These are phyloP conservation scores for Cygnus buccinator DNA, from an alignment of 2,113 vertebrate species.

Conservation along the genomic window DNA sequence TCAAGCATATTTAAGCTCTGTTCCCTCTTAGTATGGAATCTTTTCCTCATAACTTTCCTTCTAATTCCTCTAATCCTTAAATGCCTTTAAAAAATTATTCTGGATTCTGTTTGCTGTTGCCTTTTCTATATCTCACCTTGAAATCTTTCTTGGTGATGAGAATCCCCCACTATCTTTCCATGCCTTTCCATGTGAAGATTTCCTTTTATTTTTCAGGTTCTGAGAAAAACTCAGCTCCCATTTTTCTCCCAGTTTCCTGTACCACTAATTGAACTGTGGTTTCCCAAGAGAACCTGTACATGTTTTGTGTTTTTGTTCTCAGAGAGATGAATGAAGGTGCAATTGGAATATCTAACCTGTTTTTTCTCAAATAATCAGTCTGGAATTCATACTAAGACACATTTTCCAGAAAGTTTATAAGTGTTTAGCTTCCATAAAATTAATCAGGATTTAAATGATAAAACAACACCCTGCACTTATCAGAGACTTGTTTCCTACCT, in stretches of 20 bases:
- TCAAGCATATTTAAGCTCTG: background rate
- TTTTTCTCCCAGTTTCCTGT: background rate
- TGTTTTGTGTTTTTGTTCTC: background rate
- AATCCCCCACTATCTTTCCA: accelerated
- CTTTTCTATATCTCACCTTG: background rate
- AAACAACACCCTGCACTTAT: background rate
- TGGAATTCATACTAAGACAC: background rate
- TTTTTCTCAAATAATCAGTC: background rate
- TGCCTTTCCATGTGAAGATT: background rate
- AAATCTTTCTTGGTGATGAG: background rate
- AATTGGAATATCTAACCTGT: background rate
- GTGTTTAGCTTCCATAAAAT: background rate
- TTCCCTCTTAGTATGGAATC: background rate
- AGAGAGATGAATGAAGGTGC: background rate
- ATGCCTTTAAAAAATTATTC: background rate
- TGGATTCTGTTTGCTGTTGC: background rate
- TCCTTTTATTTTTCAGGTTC: background rate
- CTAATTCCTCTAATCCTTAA: background rate
- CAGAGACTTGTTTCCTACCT: background rate
- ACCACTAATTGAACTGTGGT: background rate
- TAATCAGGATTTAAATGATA: background rate
- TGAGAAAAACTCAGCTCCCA: background rate
- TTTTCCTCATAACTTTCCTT: too few species aligned
- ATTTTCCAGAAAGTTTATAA: background rate
- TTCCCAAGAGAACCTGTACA: background rate